phyloP scores from a whole-genome alignment of 2,113 vertebrate species.

The Zootoca vivipara region DNA sequence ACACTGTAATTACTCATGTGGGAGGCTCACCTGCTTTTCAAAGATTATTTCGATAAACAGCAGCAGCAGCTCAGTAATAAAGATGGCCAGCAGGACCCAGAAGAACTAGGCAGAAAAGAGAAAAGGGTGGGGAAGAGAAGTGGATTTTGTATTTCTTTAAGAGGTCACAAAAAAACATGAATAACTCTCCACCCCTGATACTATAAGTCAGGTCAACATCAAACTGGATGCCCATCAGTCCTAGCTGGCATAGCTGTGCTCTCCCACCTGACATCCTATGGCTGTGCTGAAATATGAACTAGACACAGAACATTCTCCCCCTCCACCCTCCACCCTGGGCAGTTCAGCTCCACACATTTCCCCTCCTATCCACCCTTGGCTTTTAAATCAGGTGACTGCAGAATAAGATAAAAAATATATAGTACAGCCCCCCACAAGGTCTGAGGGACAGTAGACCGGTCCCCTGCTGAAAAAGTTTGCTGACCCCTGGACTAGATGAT shows the following conservation, averaged over 20 bases:
- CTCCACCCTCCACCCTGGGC: no score
- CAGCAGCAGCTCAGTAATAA: conserved; percentile 80
- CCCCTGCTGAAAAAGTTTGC: no score
- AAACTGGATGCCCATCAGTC: no score
- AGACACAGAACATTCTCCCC: background rate
- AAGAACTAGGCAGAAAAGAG: conserved; percentile 78
- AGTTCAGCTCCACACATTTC: background rate
- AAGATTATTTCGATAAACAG: conserved; percentile 83
- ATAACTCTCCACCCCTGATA: no score
- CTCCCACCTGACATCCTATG: background rate
- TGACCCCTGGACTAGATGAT: no score
- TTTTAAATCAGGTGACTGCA: no score
- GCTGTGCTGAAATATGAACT: background rate
- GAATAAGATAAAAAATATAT: no score
- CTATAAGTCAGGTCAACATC: no score
- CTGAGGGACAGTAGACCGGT: no score
- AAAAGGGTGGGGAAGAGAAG: background rate
- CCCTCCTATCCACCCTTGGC: background rate
- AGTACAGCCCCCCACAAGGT: no score
- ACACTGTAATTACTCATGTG: background rate
- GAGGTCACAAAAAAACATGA: background rate
- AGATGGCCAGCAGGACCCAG: conserved; percentile 84
- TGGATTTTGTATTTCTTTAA: background rate
- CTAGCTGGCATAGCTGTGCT: no score
- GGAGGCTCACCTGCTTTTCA: conserved; percentile 81